Evolutionary conservation across 2,797 vertebrate genomes (phyloP).

Genomic region (Eptatretus atami): DNA sequence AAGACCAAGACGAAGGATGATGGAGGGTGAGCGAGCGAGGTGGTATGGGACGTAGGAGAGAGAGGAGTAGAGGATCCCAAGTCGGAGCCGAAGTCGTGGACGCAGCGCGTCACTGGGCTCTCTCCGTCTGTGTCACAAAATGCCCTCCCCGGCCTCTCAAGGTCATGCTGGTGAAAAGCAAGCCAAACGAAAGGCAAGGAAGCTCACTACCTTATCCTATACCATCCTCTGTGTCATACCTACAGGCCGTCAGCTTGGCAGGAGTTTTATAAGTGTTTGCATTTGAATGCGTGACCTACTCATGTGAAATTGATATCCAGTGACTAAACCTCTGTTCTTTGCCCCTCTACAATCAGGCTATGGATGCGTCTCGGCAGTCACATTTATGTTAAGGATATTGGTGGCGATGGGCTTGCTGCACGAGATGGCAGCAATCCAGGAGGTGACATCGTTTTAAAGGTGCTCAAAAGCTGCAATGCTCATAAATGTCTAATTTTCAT

Average conservation of each 20-base stretch:
- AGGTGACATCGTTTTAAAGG: constrained; percentile 96
- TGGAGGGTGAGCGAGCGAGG: neutral
- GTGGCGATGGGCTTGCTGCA: constrained; percentile 87
- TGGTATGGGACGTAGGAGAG: neutral
- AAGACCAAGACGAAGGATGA: neutral
- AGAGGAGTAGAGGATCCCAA: neutral
- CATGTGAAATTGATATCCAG: too few species aligned
- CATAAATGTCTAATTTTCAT: too few species aligned
- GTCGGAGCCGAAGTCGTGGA: neutral
- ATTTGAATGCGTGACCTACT: too few species aligned
- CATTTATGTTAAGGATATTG: constrained; percentile 99
- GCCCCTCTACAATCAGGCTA: constrained; percentile 27
- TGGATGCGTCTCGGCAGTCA: constrained; percentile 86
- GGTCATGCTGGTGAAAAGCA: constrained; percentile 5
- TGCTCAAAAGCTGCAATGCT: constrained; percentile 13
- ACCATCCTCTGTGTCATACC: too few species aligned
- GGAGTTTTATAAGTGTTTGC: too few species aligned
- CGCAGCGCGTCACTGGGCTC: constrained; percentile 1
- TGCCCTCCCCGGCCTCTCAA: constrained; percentile 1
- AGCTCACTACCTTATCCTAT: too few species aligned
- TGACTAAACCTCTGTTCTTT: too few species aligned
- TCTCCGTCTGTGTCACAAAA: neutral
- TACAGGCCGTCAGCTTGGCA: too few species aligned
- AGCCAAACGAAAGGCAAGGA: neutral
- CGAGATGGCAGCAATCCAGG: constrained; percentile 95